Evolutionary conservation across 2,113 vertebrate genomes (phyloP).

Genomic region (Typhlomys cinereus): DNA sequence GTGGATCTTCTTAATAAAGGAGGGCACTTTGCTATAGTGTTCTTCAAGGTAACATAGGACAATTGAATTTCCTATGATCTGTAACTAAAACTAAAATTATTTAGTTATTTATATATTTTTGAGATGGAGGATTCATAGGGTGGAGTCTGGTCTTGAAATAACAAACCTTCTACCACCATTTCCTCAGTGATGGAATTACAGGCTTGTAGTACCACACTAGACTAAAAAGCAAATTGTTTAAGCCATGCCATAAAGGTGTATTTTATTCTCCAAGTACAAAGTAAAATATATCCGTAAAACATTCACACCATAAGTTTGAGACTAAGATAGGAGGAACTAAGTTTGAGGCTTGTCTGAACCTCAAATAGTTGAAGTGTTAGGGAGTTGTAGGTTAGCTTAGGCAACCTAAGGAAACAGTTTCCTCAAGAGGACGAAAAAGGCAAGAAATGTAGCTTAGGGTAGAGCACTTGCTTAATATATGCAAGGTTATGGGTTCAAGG

Average conservation of each 20-base stretch:
- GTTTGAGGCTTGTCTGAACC: neutral
- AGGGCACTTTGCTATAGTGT: constrained; percentile 81
- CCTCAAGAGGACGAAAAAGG: neutral
- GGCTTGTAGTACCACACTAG: neutral
- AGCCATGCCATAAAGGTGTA: neutral
- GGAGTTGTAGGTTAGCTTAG: neutral
- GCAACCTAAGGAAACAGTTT: neutral
- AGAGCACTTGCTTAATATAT: neutral
- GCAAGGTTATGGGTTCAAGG: neutral
- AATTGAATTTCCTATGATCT: neutral
- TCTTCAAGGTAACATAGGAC: constrained; percentile 79
- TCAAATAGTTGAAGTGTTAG: neutral
- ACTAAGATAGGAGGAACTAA: neutral
- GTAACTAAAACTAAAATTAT: neutral
- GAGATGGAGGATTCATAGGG: neutral
- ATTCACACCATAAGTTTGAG: neutral
- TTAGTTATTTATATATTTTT: neutral
- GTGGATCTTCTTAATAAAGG: constrained; percentile 78
- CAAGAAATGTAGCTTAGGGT: neutral
- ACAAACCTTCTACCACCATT: neutral
- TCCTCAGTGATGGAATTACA: neutral
- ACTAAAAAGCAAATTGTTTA: neutral
- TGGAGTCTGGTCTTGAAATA: neutral
- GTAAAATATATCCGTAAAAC: neutral
- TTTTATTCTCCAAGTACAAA: neutral